Evolutionary conservation across 2,113 vertebrate genomes (phyloP).

Genomic region (Phalacrocorax carbo): DNA sequence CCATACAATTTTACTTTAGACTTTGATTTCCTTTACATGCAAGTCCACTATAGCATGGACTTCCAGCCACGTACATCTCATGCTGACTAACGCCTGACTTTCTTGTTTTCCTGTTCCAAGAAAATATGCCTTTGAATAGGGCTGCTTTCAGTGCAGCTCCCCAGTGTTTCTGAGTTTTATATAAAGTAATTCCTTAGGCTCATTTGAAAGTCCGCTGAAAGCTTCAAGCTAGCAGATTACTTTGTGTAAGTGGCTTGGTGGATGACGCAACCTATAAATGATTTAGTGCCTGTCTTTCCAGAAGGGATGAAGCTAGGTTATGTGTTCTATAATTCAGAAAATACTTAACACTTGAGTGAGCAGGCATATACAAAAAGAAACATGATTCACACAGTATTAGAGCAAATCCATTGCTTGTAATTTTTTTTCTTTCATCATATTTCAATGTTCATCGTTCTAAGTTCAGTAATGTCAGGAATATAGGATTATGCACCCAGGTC

Average conservation of each 20-base stretch:
- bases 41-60: not conserved
- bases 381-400: not conserved
- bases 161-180: not conserved
- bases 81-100: not conserved
- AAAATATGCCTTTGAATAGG: not conserved
- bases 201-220: constrained; percentile 17
- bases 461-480: not conserved
- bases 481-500: not conserved
- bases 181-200: constrained; percentile 2
- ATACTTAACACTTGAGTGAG: constrained; percentile 30
- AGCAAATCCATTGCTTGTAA: not conserved
- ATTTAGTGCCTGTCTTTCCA: constrained; percentile 40
- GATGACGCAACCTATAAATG: not conserved
- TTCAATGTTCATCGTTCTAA: not conserved
- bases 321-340: constrained; percentile 59
- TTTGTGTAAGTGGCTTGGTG: constrained; percentile 39
- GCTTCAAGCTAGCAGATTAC: not conserved
- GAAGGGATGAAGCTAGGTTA: not conserved
- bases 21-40: not conserved
- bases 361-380: not conserved
- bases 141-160: not conserved
- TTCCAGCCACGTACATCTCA: not conserved
- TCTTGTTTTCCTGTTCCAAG: not conserved
- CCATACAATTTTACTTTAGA: not conserved
- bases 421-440: not conserved